A percentile compares a stretch with the other conserved stretches of the same genome.
Evolutionary conservation across 2,888 invertebrate species (phyloP).

Genomic region (Heliconius hortense): DNA sequence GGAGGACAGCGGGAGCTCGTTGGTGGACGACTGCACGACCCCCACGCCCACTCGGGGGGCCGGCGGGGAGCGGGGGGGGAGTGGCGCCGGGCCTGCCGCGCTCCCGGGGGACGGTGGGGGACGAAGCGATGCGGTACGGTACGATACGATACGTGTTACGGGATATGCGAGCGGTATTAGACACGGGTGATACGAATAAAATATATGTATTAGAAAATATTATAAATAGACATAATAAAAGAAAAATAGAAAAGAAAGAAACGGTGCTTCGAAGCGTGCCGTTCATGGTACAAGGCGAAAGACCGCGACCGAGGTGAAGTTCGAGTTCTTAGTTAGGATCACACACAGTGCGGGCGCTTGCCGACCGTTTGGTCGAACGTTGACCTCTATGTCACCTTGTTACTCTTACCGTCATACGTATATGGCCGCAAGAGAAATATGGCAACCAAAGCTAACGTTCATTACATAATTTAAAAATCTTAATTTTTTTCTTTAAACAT

Average conservation of each 20-base stretch:
- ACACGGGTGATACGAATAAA: conserved; percentile 59
- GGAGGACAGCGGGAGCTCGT: conserved; percentile 85
- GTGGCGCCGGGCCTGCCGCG: conserved; percentile 30
- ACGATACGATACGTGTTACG: conserved; percentile 50
- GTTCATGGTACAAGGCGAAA: conserved; percentile 45
- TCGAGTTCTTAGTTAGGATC: conserved; percentile 40
- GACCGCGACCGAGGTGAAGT: conserved; percentile 48
- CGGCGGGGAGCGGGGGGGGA: conserved; percentile 49
- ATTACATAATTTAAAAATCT: conserved; percentile 35
- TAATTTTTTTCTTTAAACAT: neutral
- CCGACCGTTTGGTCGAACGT: conserved; percentile 58
- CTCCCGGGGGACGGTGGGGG: conserved; percentile 19
- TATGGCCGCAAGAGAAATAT: conserved; percentile 59
- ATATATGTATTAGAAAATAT: conserved; percentile 54
- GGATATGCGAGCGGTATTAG: conserved; percentile 60
- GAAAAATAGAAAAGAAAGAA: conserved; percentile 30
- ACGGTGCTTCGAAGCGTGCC: conserved; percentile 56
- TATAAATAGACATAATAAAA: conserved; percentile 46
- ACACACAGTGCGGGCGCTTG: conserved; percentile 52
- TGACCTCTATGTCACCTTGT: conserved; percentile 46
- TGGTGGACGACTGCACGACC: conserved; percentile 84
- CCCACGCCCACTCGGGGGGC: conserved; percentile 66
- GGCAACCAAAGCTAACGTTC: conserved; percentile 49
- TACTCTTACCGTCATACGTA: conserved; percentile 57
- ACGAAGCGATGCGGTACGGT: conserved; percentile 40